Conservation (phyloP, 30 jellyfish, hydroid and myxozoan species). For the Aurelia sp. region DNA sequence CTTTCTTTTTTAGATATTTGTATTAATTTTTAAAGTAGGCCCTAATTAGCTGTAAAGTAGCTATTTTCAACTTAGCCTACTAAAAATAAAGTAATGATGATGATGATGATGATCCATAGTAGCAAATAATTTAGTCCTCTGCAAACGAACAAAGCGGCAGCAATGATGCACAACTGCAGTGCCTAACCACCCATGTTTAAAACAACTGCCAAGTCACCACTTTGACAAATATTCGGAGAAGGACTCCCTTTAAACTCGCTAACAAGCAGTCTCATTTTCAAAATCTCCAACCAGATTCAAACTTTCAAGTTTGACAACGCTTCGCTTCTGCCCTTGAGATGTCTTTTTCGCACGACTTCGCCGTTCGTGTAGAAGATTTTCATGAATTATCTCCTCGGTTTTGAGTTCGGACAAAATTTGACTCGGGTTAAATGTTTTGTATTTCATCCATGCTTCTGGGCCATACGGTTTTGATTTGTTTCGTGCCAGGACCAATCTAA, state of each 20-base stretch:
- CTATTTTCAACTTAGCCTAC: too few species aligned
- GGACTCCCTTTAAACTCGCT: not conserved
- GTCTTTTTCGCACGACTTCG: not conserved
- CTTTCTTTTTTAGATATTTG: too few species aligned
- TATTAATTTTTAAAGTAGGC: too few species aligned
- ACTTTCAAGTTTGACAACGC: not conserved
- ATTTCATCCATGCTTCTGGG: conserved; percentile 31
- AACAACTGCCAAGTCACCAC: too few species aligned
- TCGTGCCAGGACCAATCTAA: conserved; percentile 7
- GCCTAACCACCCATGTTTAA: too few species aligned
- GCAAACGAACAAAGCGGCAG: too few species aligned
- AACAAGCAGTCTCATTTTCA: not conserved
- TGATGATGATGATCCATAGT: too few species aligned
- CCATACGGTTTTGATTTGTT: conserved; percentile 45
- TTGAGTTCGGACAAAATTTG: conserved; percentile 29
- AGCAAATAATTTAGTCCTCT: too few species aligned
- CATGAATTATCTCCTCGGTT: conserved; percentile 19
- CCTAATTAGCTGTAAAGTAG: too few species aligned
- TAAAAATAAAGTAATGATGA: too few species aligned
- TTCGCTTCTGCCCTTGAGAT: not conserved
- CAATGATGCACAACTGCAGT: too few species aligned
- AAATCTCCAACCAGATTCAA: not conserved
- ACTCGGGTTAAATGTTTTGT: conserved; percentile 4
- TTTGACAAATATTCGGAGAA: too few species aligned
- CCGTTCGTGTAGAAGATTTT: not conserved